A percentile compares a stretch with the other conserved stretches of the same genome.
Conservation (phyloP, 2,113 vertebrate species). For the Siphamia tubifer region DNA sequence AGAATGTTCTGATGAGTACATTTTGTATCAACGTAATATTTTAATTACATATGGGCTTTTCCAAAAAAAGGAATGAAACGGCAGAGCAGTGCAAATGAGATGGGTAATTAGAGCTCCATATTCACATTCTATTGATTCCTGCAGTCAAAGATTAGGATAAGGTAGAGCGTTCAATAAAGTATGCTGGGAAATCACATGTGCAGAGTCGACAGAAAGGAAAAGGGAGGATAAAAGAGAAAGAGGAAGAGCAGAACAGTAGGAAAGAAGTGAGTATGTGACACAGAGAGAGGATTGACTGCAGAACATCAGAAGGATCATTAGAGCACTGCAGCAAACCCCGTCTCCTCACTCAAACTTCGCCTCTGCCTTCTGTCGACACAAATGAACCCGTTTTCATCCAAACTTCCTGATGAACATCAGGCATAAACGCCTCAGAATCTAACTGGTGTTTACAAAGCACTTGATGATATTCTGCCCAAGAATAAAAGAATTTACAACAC, state of each 20-base stretch:
- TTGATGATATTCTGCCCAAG: too few relatives aligned
- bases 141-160: background rate
- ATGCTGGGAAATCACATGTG: background rate
- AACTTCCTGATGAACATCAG: too few relatives aligned
- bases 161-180: background rate
- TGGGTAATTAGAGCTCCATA: background rate
- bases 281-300: background rate
- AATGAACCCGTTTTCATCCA: background rate
- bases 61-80: background rate
- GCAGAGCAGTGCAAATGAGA: background rate
- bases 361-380: slow-evolving; percentile 7
- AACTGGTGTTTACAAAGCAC: too few relatives aligned
- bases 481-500: too few relatives aligned
- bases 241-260: background rate
- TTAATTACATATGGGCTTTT: background rate
- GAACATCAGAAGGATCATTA: slow-evolving; percentile 3
- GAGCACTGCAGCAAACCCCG: slow-evolving; percentile 18
- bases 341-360: background rate
- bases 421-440: background rate
- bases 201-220: background rate
- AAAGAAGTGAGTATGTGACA: background rate
- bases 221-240: background rate
- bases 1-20: background rate
- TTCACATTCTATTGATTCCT: background rate
- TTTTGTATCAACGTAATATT: too few relatives aligned